Evolutionary conservation across 2,797 vertebrate species (phyloP).

Genomic region (Enteromius paludinosus): DNA sequence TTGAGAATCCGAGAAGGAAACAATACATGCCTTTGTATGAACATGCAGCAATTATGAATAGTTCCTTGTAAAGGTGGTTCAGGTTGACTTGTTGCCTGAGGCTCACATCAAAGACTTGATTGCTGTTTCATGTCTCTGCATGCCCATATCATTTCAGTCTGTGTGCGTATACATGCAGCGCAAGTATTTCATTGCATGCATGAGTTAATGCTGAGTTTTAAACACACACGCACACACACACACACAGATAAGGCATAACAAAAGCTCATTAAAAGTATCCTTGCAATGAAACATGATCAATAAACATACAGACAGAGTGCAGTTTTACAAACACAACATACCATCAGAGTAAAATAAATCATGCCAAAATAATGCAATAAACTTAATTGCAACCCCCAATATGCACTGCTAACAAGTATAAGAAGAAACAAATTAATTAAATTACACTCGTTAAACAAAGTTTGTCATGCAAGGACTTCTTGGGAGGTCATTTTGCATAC

Average conservation of each 20-base stretch:
- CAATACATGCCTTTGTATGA: constrained; percentile 36
- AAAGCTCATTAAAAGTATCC: neutral
- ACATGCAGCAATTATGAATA: constrained; percentile 36
- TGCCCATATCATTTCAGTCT: constrained; percentile 35
- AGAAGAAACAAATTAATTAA: neutral
- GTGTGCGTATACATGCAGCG: constrained; percentile 16
- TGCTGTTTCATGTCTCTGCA: constrained; percentile 45
- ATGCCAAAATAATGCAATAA: neutral
- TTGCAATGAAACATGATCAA: neutral
- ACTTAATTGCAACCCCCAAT: neutral
- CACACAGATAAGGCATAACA: neutral
- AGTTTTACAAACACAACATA: neutral
- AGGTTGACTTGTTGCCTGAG: constrained; percentile 48
- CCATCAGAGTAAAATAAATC: neutral
- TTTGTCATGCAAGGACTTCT: neutral
- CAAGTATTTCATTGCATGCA: neutral
- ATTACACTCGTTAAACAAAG: neutral
- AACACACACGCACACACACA: neutral
- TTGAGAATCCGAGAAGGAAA: constrained; percentile 10
- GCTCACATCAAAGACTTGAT: constrained; percentile 47
- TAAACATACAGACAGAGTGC: neutral
- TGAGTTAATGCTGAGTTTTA: constrained; percentile 8
- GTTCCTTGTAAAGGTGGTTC: constrained; percentile 35
- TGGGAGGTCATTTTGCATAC: neutral
- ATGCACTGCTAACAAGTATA: neutral